Evolutionary conservation across 2,113 vertebrate species (phyloP).

Genomic region (Axis porcinus): DNA sequence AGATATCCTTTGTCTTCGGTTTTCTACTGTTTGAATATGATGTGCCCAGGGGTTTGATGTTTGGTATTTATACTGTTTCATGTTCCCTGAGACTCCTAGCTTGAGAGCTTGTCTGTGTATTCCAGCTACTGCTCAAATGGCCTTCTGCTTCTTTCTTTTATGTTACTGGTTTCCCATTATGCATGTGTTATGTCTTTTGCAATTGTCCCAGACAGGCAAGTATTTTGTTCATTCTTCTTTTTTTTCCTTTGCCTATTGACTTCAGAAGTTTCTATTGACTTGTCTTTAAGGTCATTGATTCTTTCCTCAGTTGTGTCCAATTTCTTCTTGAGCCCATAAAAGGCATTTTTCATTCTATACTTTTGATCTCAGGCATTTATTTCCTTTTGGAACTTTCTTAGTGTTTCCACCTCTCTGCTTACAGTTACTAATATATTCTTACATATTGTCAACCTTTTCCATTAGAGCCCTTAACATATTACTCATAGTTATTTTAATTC

Average conservation of each 20-base stretch:
- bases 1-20: neutral
- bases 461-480: neutral
- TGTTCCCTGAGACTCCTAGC: neutral
- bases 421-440: neutral
- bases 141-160: neutral
- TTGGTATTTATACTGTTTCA: neutral
- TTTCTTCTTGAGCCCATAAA: neutral
- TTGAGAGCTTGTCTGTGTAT: neutral
- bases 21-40: neutral
- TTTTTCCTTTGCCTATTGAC: neutral
- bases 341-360: neutral
- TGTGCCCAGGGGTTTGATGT: neutral
- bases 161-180: neutral
- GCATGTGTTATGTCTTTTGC: neutral
- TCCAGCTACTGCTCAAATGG: neutral
- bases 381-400: neutral
- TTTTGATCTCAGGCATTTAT: neutral
- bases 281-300: neutral
- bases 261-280: neutral
- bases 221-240: neutral
- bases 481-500: neutral
- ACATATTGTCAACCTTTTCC: neutral
- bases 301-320: neutral
- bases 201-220: neutral
- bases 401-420: neutral